These are phyloP conservation scores for Morpho achilles DNA, from an alignment of 2,888 invertebrate genomes.

Conservation along the genomic window DNA sequence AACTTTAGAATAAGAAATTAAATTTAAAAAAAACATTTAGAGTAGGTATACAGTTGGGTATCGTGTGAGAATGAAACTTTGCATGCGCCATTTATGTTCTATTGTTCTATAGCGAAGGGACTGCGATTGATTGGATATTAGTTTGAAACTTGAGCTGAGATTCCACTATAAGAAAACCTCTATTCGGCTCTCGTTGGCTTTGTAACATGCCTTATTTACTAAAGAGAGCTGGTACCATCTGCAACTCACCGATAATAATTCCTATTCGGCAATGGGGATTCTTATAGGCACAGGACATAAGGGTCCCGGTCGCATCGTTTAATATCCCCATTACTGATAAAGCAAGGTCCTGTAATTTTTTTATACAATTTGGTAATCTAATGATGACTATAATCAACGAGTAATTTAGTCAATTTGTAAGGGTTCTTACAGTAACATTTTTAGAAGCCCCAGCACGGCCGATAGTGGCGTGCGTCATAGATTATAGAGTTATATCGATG, in stretches of 20 bases:
- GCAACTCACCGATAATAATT: conserved; percentile 88
- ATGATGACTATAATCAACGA: no score
- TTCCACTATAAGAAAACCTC: conserved; percentile 47
- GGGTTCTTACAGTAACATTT: no score
- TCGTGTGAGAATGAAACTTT: no score
- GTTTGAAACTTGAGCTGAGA: conserved; percentile 17
- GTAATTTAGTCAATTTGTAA: no score
- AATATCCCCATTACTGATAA: conserved; percentile 94
- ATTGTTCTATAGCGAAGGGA: conserved; percentile 2
- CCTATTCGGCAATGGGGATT: conserved; percentile 89
- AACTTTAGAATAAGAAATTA: no score
- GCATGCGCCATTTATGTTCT: background rate
- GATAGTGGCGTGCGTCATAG: no score
- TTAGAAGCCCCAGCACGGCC: background rate
- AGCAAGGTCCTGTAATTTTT: conserved; percentile 83
- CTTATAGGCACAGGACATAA: conserved; percentile 95
- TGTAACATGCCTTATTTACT: conserved; percentile 58
- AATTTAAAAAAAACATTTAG: no score
- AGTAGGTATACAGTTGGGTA: no score
- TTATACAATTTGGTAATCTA: conserved; percentile 19
- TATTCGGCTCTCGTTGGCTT: conserved; percentile 58
- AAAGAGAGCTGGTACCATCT: conserved; percentile 51
- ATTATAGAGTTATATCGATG: no score
- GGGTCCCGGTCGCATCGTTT: conserved; percentile 95
- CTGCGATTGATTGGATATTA: background rate